Percentiles rank a stretch among this genome's conserved stretches.
phyloP scores from a whole-genome alignment of 2,797 vertebrate species.

The Argentina silus region DNA sequence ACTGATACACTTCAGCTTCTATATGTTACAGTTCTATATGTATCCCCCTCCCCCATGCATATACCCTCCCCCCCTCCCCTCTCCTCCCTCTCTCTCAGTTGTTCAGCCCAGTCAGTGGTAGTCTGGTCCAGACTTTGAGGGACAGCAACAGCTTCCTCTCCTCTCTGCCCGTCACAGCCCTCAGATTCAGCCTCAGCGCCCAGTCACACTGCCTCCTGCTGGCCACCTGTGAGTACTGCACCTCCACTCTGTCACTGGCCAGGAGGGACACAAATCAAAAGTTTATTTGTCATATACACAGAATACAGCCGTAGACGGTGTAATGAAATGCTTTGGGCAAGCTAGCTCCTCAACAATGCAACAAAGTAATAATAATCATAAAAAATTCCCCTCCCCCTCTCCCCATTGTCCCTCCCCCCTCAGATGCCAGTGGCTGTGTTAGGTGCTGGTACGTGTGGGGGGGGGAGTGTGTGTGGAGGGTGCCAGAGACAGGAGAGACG shows the following conservation, averaged over 20 bases:
- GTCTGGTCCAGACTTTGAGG: slow-evolving; percentile 41
- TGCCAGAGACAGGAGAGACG: slow-evolving; percentile 40
- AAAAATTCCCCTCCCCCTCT: neutral
- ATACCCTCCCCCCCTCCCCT: no score
- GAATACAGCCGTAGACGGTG: neutral
- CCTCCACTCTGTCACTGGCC: neutral
- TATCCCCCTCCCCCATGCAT: no score
- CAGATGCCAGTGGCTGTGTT: slow-evolving; percentile 61
- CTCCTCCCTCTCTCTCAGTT: slow-evolving; percentile 22
- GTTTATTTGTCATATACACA: neutral
- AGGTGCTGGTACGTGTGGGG: slow-evolving; percentile 65
- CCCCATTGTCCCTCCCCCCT: neutral
- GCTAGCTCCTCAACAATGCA: no score
- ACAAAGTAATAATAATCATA: no score
- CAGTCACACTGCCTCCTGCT: slow-evolving; percentile 50
- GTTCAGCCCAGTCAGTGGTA: slow-evolving; percentile 29
- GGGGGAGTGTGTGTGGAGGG: slow-evolving; percentile 50
- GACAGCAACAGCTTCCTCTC: slow-evolving; percentile 33
- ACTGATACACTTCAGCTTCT: neutral
- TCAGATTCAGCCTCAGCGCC: slow-evolving; percentile 46
- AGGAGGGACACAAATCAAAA: no score
- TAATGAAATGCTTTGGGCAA: no score
- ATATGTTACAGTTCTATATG: neutral
- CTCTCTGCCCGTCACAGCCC: slow-evolving; percentile 52
- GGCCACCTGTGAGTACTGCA: slow-evolving; percentile 60